Evolutionary conservation across 2,797 vertebrate species (phyloP).

Genomic region (Selene dorsalis): DNA sequence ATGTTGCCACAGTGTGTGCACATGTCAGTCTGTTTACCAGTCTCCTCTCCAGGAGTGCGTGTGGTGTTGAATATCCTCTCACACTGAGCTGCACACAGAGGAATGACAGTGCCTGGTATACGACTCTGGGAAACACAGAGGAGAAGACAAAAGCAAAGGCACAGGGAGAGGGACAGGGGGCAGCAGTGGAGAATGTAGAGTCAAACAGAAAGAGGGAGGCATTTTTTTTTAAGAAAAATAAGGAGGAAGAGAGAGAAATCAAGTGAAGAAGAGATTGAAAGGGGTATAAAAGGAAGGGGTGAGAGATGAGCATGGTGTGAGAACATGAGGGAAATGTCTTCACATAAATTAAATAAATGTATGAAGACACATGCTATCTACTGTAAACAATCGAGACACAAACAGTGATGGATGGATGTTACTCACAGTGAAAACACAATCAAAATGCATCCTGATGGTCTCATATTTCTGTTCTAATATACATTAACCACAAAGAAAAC

Average conservation of each 20-base stretch:
- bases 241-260: conserved; percentile 11
- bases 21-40: conserved; percentile 82
- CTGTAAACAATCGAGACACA: conserved; percentile 20
- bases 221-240: conserved; percentile 1
- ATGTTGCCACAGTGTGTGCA: conserved; percentile 26
- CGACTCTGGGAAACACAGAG: conserved; percentile 82
- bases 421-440: conserved; percentile 20
- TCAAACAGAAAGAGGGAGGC: neutral
- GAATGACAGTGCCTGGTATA: conserved; percentile 86
- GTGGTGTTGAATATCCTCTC: conserved; percentile 93
- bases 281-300: conserved; percentile 26
- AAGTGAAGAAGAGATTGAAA: conserved; percentile 34
- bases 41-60: conserved; percentile 86
- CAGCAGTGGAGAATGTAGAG: conserved; percentile 23
- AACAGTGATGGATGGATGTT: conserved; percentile 32
- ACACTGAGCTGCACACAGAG: conserved; percentile 90
- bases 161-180: conserved; percentile 19
- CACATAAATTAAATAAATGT: conserved; percentile 30
- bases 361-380: conserved; percentile 26
- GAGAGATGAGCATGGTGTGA: conserved; percentile 58
- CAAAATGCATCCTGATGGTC: conserved; percentile 3
- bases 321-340: conserved; percentile 63
- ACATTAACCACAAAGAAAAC: neutral
- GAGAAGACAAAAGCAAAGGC: conserved; percentile 40
- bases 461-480: neutral